Evolutionary conservation across 2,113 vertebrate genomes (phyloP).

Genomic region (Gasterosteus nipponicus): DNA sequence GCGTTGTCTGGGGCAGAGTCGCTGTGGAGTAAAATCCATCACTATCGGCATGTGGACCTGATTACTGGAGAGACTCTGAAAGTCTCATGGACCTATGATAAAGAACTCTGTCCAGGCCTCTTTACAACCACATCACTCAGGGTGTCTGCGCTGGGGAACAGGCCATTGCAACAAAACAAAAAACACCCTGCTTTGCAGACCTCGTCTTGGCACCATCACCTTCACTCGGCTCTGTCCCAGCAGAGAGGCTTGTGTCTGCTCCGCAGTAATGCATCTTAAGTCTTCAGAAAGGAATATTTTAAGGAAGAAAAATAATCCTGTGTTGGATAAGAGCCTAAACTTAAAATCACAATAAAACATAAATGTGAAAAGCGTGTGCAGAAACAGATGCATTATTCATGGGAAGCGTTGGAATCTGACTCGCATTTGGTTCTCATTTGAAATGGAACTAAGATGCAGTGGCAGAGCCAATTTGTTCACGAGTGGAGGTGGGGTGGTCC

Average conservation of each 20-base stretch:
- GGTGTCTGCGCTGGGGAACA: constrained; percentile 62
- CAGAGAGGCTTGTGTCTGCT: constrained; percentile 20
- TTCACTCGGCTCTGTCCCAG: constrained; percentile 39
- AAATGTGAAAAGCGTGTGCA: constrained; percentile 14
- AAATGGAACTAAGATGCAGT: constrained; percentile 41
- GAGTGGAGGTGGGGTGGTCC: constrained; percentile 34
- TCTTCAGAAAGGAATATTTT: constrained; percentile 8
- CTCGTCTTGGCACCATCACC: constrained; percentile 43
- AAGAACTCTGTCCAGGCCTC: constrained; percentile 78
- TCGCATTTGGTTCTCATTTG: constrained; percentile 45
- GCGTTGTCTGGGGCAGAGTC: constrained; percentile 46
- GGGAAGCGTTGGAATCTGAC: constrained; percentile 16
- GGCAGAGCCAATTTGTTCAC: constrained; percentile 45
- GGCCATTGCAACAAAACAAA: constrained; percentile 25
- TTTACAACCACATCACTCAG: constrained; percentile 80
- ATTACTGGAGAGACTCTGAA: constrained; percentile 78
- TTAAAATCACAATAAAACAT: constrained; percentile 41
- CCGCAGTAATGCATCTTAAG: constrained; percentile 24
- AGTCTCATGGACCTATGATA: constrained; percentile 78
- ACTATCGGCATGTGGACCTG: constrained; percentile 82
- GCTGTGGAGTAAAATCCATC: constrained; percentile 77
- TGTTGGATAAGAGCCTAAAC: constrained; percentile 20
- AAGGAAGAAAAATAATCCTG: constrained; percentile 12
- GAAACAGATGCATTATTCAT: constrained; percentile 56
- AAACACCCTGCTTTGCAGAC: constrained; percentile 4